These are phyloP conservation scores for Fopius arisanus DNA, from an alignment of 1,140 invertebrate species.

Conservation along the genomic window DNA sequence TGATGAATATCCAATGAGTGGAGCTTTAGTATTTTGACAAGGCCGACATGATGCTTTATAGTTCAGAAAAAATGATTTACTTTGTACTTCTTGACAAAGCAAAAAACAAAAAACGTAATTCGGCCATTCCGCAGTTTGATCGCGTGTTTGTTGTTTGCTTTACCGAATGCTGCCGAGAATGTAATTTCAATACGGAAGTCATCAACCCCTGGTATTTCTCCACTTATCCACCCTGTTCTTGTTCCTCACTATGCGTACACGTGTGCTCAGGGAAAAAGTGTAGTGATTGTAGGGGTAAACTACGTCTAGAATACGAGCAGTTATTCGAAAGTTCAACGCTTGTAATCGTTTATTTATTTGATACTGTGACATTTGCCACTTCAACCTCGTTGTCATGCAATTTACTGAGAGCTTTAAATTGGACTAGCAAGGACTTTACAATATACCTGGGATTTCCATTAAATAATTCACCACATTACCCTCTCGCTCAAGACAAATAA, in stretches of 20 bases:
- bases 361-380: background rate
- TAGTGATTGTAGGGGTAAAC: background rate
- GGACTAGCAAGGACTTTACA: background rate
- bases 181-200: conserved; percentile 3
- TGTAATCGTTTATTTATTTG: background rate
- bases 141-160: background rate
- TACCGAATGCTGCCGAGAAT: background rate
- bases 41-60: background rate
- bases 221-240: background rate
- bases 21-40: background rate
- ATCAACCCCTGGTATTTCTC: background rate
- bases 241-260: background rate
- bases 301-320: background rate
- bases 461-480: background rate
- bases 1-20: background rate
- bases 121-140: background rate
- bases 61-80: background rate
- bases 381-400: background rate
- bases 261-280: background rate
- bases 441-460: background rate
- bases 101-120: background rate
- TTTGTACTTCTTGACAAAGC: background rate
- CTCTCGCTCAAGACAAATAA: no score
- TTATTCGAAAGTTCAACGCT: background rate
- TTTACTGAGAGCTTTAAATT: background rate